These are phyloP conservation scores for Margaritifera margaritifera DNA, from an alignment of 2,888 invertebrate genomes.

Conservation along the genomic window DNA sequence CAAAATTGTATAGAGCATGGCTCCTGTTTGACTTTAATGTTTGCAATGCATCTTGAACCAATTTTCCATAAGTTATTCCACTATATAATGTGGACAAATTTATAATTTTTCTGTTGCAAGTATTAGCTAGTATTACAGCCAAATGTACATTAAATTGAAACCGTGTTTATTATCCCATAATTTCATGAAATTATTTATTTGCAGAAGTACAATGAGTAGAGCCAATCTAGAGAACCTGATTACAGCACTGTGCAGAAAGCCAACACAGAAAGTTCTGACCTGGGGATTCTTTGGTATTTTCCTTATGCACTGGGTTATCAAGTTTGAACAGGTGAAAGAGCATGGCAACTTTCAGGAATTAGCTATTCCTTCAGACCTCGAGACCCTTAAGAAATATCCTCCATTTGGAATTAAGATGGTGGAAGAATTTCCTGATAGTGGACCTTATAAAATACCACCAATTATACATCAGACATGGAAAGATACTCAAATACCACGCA, in stretches of 20 bases:
- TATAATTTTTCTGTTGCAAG: too few relatives aligned
- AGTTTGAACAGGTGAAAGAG: conserved; percentile 55
- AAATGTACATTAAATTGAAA: too few relatives aligned
- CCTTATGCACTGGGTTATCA: conserved; percentile 50
- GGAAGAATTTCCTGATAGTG: conserved; percentile 50
- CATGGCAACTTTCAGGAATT: conserved; percentile 51
- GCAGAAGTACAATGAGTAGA: too few relatives aligned
- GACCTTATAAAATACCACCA: conserved; percentile 49
- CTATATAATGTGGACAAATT: too few relatives aligned
- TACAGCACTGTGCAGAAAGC: conserved; percentile 16
- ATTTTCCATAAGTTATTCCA: too few relatives aligned
- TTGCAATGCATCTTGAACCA: too few relatives aligned
- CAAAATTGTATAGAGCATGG: too few relatives aligned
- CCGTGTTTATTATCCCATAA: too few relatives aligned
- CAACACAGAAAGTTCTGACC: conserved; percentile 34
- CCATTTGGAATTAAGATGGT: conserved; percentile 30
- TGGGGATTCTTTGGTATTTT: conserved; percentile 28
- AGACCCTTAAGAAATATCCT: conserved; percentile 23
- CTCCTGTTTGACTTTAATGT: too few relatives aligned
- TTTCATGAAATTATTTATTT: too few relatives aligned
- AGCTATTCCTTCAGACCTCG: conserved; percentile 38
- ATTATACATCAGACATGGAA: conserved; percentile 68
- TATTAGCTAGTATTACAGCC: too few relatives aligned
- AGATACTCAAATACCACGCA: conserved; percentile 51
- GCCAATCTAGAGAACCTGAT: too few relatives aligned